These are phyloP conservation scores for Tinea trinotella DNA, from an alignment of 2,888 invertebrate genomes.

Conservation along the genomic window DNA sequence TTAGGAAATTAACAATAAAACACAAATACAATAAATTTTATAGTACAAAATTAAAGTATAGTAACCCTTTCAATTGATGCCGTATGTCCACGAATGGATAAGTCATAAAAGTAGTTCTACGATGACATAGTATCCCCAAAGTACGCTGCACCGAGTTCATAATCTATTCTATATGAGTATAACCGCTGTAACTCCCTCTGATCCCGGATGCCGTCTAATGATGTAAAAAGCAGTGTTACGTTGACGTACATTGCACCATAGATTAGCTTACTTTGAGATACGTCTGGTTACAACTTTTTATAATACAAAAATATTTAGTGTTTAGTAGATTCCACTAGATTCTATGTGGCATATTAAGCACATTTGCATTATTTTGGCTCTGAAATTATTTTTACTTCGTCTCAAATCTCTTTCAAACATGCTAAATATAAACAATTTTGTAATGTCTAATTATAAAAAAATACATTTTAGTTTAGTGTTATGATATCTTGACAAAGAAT, in stretches of 20 bases:
- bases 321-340: not conserved
- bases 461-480: too few relatives aligned
- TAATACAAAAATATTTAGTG: not conserved
- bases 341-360: not conserved
- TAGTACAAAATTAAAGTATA: not conserved
- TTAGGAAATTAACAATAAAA: too few relatives aligned
- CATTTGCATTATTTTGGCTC: not conserved
- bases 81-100: conserved; percentile 3
- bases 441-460: too few relatives aligned
- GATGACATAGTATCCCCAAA: conserved; percentile 11
- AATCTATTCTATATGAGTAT: conserved; percentile 45
- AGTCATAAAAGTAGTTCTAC: conserved; percentile 12
- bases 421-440: too few relatives aligned
- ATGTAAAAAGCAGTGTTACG: conserved; percentile 63
- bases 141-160: conserved; percentile 29
- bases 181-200: conserved; percentile 49
- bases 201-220: conserved; percentile 60
- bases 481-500: too few relatives aligned
- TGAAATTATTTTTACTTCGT: too few relatives aligned
- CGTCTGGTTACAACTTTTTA: conserved; percentile 17
- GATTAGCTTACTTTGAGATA: conserved; percentile 33
- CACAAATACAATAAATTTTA: too few relatives aligned
- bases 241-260: conserved; percentile 37
- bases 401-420: too few relatives aligned
- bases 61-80: not conserved